Evolutionary conservation across 2,888 invertebrate genomes (phyloP), one percentile per base, ranked within the genome.

Genomic region (Diploptera punctata): DNA sequence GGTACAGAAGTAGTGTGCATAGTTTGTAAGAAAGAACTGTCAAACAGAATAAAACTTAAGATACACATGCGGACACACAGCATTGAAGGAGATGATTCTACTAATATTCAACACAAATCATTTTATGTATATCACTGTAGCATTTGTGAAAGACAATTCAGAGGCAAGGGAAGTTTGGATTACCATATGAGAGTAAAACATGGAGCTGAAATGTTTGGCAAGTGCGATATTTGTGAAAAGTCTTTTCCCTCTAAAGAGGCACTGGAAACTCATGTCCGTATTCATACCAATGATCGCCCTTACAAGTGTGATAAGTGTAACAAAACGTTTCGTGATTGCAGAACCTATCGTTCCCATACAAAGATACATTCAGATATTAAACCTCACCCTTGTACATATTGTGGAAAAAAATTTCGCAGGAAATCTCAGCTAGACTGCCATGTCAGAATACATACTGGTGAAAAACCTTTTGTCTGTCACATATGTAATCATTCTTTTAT

Each of bases 41-140:
- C 65, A 24, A 13, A 47, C 9, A 47, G 26, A 29, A 47, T 10
- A 26, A 44, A 65, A 9, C 29, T 65, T 26, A 47, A 26, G 24
- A 9, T 47, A 3, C 88, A 89, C 77, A 79, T 84, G 81, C 82
- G 83, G 73, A 82, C 81, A 38, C 83, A 83, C 54, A 80, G 78
- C 7, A 90, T 89, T 2, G 90, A 90, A 81, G 83, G 88, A n/a
- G n/a, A n/a, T n/a, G n/a, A n/a, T n/a, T n/a, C n/a, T n/a, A n/a
- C n/a, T n/a, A n/a, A n/a, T n/a, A n/a, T n/a, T n/a, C n/a, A n/a
- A n/a, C n/a, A n/a, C n/a, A n/a, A n/a, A n/a, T n/a, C n/a, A n/a
- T n/a, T n/a, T n/a, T n/a, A n/a, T 60, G 88, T 90, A 1, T 90
- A 87, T 80, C 87, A 88, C 1, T 90, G 90, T 78, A 88, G 90